Conservation (phyloP, 2,888 invertebrate genomes). For the Tachina lurida region DNA sequence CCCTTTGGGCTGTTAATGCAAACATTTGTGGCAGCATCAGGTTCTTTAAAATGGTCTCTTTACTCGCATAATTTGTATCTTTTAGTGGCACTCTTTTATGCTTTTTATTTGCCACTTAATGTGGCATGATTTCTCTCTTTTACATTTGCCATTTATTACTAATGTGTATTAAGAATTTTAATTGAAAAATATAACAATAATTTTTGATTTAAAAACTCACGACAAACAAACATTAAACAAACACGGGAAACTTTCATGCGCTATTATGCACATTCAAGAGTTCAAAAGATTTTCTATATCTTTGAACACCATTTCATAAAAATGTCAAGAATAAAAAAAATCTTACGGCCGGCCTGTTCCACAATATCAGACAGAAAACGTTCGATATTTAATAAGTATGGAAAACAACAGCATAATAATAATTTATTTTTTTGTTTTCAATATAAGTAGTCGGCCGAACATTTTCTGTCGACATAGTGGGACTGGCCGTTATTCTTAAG, state of each 20-base stretch:
- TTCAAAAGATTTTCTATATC: neutral
- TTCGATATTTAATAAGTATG: too few relatives aligned
- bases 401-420: too few relatives aligned
- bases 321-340: too few relatives aligned
- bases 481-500: too few relatives aligned
- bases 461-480: too few relatives aligned
- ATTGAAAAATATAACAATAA: conserved; percentile 58
- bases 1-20: conserved; percentile 18
- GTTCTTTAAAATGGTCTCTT: neutral
- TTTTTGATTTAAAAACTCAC: conserved; percentile 47
- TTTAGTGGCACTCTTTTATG: neutral
- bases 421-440: too few relatives aligned
- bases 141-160: conserved; percentile 13
- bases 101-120: conserved; percentile 8
- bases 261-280: neutral
- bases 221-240: neutral
- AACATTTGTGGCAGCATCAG: neutral
- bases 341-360: too few relatives aligned
- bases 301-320: neutral
- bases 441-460: too few relatives aligned
- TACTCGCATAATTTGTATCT: neutral
- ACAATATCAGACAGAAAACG: too few relatives aligned
- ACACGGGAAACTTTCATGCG: neutral
- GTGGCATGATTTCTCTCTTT: neutral
- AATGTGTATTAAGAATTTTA: conserved; percentile 50